phyloP scores from a whole-genome alignment of 2,888 invertebrate species.

The Suillia variegata region DNA sequence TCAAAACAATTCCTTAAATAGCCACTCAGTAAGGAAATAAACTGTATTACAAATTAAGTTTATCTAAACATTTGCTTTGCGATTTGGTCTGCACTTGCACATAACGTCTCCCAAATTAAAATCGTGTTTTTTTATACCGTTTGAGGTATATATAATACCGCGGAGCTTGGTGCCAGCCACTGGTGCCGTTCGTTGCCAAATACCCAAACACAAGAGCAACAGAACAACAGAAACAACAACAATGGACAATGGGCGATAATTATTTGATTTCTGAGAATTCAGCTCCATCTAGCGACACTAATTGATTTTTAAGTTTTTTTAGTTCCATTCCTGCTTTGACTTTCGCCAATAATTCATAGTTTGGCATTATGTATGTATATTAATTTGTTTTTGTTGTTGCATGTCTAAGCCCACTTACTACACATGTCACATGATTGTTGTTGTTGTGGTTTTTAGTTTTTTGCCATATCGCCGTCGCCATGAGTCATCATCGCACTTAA shows the following conservation, averaged over 20 bases:
- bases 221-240: constrained; percentile 2
- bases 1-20: too few relatives aligned
- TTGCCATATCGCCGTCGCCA: constrained; percentile 31
- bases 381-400: constrained; percentile 22
- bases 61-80: too few relatives aligned
- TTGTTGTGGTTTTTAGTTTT: neutral
- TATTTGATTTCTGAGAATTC: neutral
- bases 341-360: too few relatives aligned
- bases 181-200: constrained; percentile 9
- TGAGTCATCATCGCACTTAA: constrained; percentile 32
- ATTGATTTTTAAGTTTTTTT: constrained; percentile 1
- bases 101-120: too few relatives aligned
- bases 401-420: constrained; percentile 20
- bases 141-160: too few relatives aligned
- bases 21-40: too few relatives aligned
- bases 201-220: neutral
- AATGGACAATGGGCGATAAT: neutral
- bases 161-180: too few relatives aligned
- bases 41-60: too few relatives aligned
- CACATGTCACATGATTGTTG: constrained; percentile 37
- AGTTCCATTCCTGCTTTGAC: too few relatives aligned
- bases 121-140: too few relatives aligned
- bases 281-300: constrained; percentile 8
- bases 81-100: too few relatives aligned
- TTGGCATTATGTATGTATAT: constrained; percentile 6